Conservation (phyloP, 2,888 invertebrate genomes). For the Icerya purchasi region DNA sequence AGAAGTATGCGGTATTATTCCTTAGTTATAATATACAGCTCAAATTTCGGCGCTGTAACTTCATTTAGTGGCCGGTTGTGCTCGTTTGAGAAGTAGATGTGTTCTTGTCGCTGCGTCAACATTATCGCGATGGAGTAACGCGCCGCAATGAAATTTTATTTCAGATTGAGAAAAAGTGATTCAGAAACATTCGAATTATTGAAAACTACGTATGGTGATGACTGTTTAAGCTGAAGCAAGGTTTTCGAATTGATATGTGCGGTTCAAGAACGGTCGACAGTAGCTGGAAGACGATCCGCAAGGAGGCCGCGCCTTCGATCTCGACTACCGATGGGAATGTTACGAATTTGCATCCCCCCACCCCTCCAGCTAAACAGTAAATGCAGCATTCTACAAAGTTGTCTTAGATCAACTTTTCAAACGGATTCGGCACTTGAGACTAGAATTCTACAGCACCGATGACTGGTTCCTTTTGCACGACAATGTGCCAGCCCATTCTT, state of each 20-base stretch:
- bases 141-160: background rate
- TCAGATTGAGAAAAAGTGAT: background rate
- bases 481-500: background rate
- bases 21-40: background rate
- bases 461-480: too few species aligned
- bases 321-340: background rate
- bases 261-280: too few species aligned
- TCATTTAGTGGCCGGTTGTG: background rate
- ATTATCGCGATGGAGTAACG: background rate
- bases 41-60: background rate
- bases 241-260: background rate
- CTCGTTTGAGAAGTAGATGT: background rate
- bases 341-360: background rate
- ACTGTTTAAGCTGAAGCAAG: background rate
- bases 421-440: background rate
- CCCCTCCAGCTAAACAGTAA: background rate
- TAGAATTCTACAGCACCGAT: background rate
- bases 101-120: background rate
- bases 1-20: background rate
- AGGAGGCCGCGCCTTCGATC: background rate
- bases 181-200: background rate
- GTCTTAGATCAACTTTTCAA: background rate
- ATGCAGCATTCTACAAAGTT: background rate
- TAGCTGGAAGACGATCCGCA: background rate
- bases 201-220: background rate